Base-by-base conservation (phyloP, 2,888 invertebrate species). In the Isoperla grammatica region DNA sequence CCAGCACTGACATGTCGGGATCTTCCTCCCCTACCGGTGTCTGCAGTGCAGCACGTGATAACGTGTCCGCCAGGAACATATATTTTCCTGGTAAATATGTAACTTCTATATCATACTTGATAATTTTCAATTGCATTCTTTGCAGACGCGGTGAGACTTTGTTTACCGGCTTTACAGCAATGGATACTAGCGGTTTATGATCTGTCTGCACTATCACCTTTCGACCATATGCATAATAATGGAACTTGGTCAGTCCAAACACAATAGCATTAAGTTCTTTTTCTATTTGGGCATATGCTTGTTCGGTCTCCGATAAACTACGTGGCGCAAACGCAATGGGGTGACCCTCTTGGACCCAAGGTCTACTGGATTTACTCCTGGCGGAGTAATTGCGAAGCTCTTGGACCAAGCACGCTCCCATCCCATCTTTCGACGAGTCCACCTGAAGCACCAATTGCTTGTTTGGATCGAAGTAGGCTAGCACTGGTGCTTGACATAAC, bases 351-450 rank as follows among this genome's bases (percentile, higher is more conserved):
- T 29, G 29, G n/a, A n/a, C n/a, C n/a, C n/a, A n/a, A n/a, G n/a
- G n/a, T n/a, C n/a, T n/a, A n/a, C n/a, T n/a, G n/a, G n/a, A n/a
- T n/a, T n/a, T n/a, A n/a, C n/a, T n/a, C n/a, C n/a, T n/a, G n/a
- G n/a, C n/a, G n/a, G n/a, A n/a, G n/a, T n/a, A n/a, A n/a, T n/a
- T n/a, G 29, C 8, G 29, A 29, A 4, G 5, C 4, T 29, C 29
- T 29, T 29, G 29, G 29, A 29, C 29, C 29, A 29, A 29, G 8
- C 29, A 29, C 29, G 29, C 29, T 8, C 8, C 29, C 29, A 29
- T 29, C 29, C 29, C 59, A 54, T 59, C 29, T 15, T 57, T 15
- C 11, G 59, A 57, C 12, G 59, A 53, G 40, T 59, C 59, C 13
- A 13, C 22, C 35, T 59, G 59, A n/a, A 59, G 15, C 15, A 23